These are phyloP conservation scores for Carterocephalus palaemon DNA, from an alignment of 2,888 invertebrate species.

Conservation along the genomic window DNA sequence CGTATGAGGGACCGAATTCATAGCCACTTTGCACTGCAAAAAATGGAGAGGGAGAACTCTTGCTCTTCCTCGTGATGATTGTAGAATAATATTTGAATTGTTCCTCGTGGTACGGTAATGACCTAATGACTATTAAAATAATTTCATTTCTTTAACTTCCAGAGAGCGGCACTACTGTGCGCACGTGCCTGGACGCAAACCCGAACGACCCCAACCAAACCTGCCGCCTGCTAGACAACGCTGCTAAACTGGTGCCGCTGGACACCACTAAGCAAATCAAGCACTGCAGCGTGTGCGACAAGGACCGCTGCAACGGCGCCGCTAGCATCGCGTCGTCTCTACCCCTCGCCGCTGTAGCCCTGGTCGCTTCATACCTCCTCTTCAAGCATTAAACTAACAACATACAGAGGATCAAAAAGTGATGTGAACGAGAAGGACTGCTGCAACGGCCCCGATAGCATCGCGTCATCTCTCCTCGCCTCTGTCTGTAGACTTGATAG, in stretches of 20 bases:
- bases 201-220: slow-evolving; percentile 52
- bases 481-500: too few species aligned
- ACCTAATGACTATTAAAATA: too few species aligned
- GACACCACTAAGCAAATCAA: slow-evolving; percentile 46
- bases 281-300: slow-evolving; percentile 68
- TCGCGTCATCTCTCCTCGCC: too few species aligned
- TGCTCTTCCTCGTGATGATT: too few species aligned
- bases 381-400: slow-evolving; percentile 55
- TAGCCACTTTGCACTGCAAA: too few species aligned
- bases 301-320: slow-evolving; percentile 75
- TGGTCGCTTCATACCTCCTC: slow-evolving; percentile 53
- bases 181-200: slow-evolving; percentile 63
- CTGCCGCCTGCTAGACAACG: slow-evolving; percentile 46
- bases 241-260: slow-evolving; percentile 34
- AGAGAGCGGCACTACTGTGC: slow-evolving; percentile 57
- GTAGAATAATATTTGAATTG: too few species aligned
- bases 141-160: too few species aligned
- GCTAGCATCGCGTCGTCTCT: slow-evolving; percentile 54
- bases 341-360: slow-evolving; percentile 54
- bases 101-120: too few species aligned
- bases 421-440: slow-evolving; percentile 7
- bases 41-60: too few species aligned
- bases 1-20: too few species aligned
- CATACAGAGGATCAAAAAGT: background rate
- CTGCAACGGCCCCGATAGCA: too few species aligned